Base-by-base conservation (phyloP, 2,113 vertebrate genomes). In the Malurus elegans region DNA sequence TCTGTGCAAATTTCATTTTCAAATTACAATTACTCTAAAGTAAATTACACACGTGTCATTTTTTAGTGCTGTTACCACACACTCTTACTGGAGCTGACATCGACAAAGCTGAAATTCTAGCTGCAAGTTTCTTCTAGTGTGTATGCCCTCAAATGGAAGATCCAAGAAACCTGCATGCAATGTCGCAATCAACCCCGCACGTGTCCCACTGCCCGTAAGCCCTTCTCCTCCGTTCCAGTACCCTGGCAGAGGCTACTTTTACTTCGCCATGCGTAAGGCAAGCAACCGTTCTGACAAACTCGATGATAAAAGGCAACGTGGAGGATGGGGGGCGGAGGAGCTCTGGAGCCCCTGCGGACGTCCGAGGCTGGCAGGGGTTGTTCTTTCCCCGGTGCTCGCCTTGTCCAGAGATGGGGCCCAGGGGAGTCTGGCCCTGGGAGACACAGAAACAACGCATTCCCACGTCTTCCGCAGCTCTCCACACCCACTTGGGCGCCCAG, bases 181-280 rank as follows among this genome's bases (percentile, higher is more conserved):
- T 1, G 50, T 8, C 6, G 3, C 51, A 51, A 21, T 45, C 80
- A 80, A 36, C 6, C 26, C 29, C 17, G 1, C 47, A 18, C 1
- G 4, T 1, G 4, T 36, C 20, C 40, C 7, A 7, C 12, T 40
- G 18, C 45, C 13, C 23, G 0, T 6, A 19, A 83, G 26, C 16
- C 14, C 38, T 65, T 36, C 18, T 80, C 18, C 38, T 53, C n/a
- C 8, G 0, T 12, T 15, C 25, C 50, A 28, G 1, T 0, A 47
- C 2, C 14, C 13, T 14, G 4, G 8, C 2, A 64, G 57, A n/a
- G 5, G 5, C 2, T 45, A 51, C 25, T 36, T 36, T 50, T 36
- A 48, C 11, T 23, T 42, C 10, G 20, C 20, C 14, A 20, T 3
- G 19, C 19, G 14, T 20, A 10, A 62, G 38, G 18, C 21, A 42